phyloP scores from a whole-genome alignment of 1,140 invertebrate species.

The Hermatobates lingyangjiaoensis region DNA sequence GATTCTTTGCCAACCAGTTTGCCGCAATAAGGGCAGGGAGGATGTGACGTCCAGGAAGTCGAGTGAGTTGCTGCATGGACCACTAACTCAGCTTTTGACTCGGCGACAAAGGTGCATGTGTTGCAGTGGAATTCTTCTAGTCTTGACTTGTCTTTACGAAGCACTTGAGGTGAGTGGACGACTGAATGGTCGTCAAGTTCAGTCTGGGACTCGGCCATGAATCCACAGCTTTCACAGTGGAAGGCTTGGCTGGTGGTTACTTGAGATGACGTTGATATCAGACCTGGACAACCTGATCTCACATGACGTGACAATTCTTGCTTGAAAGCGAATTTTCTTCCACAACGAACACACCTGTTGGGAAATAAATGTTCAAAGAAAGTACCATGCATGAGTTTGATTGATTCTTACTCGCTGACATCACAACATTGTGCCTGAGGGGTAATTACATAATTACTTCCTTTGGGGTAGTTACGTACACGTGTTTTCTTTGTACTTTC shows the following conservation, averaged over 20 bases:
- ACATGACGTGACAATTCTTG: conserved; percentile 53
- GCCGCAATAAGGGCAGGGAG: conserved; percentile 46
- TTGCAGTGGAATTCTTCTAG: conserved; percentile 28
- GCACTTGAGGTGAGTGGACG: conserved; percentile 32
- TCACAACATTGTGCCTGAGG: no score
- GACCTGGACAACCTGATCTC: conserved; percentile 7
- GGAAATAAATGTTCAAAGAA: conserved; percentile 42
- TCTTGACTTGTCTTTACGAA: no score
- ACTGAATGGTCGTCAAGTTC: conserved; percentile 45
- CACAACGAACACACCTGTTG: conserved; percentile 31
- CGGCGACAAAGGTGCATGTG: no score
- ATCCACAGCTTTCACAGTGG: conserved; percentile 27
- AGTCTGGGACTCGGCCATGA: conserved; percentile 27
- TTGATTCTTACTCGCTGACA: no score
- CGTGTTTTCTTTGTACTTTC: no score
- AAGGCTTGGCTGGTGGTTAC: background rate
- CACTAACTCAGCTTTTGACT: no score
- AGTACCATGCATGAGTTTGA: no score
- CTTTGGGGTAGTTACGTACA: no score
- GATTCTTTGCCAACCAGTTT: conserved; percentile 47
- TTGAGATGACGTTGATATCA: background rate
- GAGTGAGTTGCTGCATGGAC: no score
- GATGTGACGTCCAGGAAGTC: no score
- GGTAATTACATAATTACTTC: no score
- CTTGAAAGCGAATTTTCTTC: conserved; percentile 39